These are phyloP conservation scores for Clinocottus analis DNA, from an alignment of 2,113 vertebrate genomes.

Conservation along the genomic window DNA sequence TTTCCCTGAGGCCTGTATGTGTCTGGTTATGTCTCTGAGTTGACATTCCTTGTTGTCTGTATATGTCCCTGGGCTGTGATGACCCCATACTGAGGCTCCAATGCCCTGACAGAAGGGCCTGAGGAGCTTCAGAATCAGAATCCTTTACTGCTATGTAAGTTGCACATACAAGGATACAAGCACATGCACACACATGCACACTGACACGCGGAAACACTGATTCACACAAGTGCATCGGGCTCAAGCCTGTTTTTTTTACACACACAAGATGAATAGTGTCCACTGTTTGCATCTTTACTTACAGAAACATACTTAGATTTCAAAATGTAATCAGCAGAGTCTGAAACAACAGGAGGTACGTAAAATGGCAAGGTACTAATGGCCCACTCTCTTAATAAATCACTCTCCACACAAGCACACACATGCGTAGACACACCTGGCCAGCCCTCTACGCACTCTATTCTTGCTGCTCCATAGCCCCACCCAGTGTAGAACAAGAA, in stretches of 20 bases:
- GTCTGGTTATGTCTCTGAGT: conserved; percentile 74
- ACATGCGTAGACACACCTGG: conserved; percentile 48
- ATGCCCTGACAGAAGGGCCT: conserved; percentile 66
- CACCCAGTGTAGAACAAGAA: conserved; percentile 74
- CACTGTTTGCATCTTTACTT: not conserved
- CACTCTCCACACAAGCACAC: conserved; percentile 43
- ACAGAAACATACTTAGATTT: conserved; percentile 6
- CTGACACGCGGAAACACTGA: conserved; percentile 9
- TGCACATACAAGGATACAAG: too few species aligned
- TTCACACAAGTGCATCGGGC: not conserved
- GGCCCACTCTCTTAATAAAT: conserved; percentile 60
- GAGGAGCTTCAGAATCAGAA: conserved; percentile 58
- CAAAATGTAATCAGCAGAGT: conserved; percentile 34
- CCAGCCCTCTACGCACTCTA: conserved; percentile 40
- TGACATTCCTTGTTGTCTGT: conserved; percentile 74
- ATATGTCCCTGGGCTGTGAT: conserved; percentile 64
- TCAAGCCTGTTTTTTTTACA: not conserved
- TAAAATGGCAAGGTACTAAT: conserved; percentile 40
- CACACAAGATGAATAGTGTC: not conserved
- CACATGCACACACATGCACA: conserved; percentile 9
- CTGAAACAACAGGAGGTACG: conserved; percentile 39
- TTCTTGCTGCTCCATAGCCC: conserved; percentile 63
- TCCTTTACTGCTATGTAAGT: too few species aligned
- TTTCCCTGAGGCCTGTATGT: conserved; percentile 46
- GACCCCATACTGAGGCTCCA: conserved; percentile 75